Evolutionary conservation across 2,113 vertebrate species (phyloP).

Genomic region (Orcinus orca): DNA sequence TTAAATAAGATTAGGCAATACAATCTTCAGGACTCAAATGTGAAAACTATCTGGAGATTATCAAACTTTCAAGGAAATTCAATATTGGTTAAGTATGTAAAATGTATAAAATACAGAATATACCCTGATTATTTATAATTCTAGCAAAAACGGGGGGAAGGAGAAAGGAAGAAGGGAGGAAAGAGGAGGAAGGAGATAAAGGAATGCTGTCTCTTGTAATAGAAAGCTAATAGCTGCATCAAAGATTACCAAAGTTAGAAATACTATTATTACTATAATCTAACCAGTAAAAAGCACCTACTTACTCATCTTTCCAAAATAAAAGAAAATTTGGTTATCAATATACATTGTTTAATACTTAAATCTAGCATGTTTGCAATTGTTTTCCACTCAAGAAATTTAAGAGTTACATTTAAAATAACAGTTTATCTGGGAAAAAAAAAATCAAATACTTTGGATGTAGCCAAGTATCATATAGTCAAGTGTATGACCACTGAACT

Average conservation of each 20-base stretch:
- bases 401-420: conserved; percentile 29
- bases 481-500: conserved; percentile 15
- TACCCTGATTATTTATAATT: not conserved
- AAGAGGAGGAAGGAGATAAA: not conserved
- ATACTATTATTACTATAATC: not conserved
- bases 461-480: not conserved
- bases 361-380: not conserved
- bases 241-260: not conserved
- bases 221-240: not conserved
- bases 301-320: conserved; percentile 31
- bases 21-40: not conserved
- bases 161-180: not conserved
- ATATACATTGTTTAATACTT: not conserved
- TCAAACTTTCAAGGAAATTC: conserved; percentile 33
- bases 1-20: not conserved
- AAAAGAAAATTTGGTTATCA: not conserved
- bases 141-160: not conserved
- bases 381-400: conserved; percentile 25
- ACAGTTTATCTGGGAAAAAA: not conserved
- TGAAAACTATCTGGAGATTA: not conserved
- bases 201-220: not conserved
- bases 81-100: not conserved
- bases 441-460: not conserved
- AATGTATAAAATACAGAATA: not conserved
- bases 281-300: conserved; percentile 14